These are phyloP conservation scores for Prinia subflava DNA, from an alignment of 2,113 vertebrate species.

Conservation along the genomic window DNA sequence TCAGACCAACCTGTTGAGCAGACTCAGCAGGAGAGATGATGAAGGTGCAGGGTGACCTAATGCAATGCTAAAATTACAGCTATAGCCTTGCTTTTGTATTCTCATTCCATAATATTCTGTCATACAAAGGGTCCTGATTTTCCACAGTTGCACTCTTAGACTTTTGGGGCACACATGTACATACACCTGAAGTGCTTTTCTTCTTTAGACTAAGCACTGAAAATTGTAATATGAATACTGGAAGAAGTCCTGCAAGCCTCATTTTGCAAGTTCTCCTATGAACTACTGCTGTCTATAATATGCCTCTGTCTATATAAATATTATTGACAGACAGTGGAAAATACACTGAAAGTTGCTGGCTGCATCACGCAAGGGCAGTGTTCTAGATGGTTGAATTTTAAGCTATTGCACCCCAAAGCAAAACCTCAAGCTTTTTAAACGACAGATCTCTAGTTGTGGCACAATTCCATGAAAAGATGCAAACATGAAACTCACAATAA, in stretches of 20 bases:
- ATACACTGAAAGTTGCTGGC: background rate
- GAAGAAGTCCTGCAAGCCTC: background rate
- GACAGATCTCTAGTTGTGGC: background rate
- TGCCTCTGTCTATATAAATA: background rate
- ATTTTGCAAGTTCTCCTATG: background rate
- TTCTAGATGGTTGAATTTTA: background rate
- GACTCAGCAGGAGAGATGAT: background rate
- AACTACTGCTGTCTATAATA: background rate
- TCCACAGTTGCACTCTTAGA: background rate
- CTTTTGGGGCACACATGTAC: background rate
- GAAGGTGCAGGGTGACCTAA: background rate
- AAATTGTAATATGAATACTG: background rate
- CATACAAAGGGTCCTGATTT: background rate
- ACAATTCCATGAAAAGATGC: background rate
- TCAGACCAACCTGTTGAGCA: background rate
- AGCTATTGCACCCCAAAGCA: background rate
- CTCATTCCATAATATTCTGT: background rate
- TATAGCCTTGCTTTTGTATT: background rate
- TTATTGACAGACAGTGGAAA: background rate
- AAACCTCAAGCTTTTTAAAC: background rate
- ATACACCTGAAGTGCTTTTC: background rate
- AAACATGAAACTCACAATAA: background rate
- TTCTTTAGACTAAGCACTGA: background rate
- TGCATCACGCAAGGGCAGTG: accelerated
- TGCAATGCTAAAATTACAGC: background rate